Conservation (phyloP, 2,797 vertebrate genomes). For the Urosaurus nigricauda region DNA sequence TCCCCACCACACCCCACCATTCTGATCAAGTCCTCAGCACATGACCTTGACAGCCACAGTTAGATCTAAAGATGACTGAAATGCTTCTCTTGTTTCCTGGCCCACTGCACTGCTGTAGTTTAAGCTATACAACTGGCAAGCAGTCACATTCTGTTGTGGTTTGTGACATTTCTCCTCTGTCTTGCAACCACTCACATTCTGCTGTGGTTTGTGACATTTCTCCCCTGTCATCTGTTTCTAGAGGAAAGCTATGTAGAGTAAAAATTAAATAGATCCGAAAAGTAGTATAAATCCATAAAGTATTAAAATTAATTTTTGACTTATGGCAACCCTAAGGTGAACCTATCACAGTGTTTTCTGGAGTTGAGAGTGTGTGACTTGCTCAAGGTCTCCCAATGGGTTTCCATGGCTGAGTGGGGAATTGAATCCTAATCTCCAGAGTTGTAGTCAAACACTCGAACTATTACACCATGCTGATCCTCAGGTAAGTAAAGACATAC, state of each 20-base stretch:
- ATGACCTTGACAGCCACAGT: background rate
- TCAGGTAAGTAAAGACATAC: no score
- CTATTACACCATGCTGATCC: no score
- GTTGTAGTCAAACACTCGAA: no score
- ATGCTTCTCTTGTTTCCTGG: slow-evolving; percentile 2
- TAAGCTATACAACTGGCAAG: background rate
- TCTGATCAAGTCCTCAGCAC: background rate
- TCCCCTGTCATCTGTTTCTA: background rate
- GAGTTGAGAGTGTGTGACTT: no score
- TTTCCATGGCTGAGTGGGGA: no score
- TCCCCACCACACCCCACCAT: background rate
- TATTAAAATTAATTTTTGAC: no score
- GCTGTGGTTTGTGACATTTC: accelerated
- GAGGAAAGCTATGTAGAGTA: background rate
- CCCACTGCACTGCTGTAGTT: background rate
- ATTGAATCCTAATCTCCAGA: no score
- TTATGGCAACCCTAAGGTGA: no score
- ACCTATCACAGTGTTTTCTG: no score
- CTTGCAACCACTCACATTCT: background rate
- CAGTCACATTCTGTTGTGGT: background rate
- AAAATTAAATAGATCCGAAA: background rate
- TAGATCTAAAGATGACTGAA: slow-evolving; percentile 19
- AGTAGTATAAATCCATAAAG: background rate
- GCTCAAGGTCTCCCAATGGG: no score
- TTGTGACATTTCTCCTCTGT: background rate